Conservation (phyloP, 2,113 vertebrate species). For the Alaudala cheleensis region DNA sequence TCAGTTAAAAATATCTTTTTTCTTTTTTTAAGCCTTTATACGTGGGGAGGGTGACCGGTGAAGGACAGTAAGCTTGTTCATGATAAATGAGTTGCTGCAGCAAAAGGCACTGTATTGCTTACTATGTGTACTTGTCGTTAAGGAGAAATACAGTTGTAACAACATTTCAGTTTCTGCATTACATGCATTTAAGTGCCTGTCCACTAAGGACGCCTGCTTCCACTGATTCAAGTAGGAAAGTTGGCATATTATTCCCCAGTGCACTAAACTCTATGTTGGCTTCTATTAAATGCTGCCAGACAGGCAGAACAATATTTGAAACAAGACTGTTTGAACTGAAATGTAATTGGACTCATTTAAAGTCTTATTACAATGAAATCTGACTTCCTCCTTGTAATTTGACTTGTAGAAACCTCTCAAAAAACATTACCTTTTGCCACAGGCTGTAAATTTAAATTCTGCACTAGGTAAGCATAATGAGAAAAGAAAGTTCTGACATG, state of each 20-base stretch:
- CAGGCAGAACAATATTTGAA: conserved; percentile 67
- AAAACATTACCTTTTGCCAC: conserved; percentile 61
- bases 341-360: conserved; percentile 65
- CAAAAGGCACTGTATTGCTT: conserved; percentile 40
- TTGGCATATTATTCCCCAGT: conserved; percentile 64
- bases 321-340: conserved; percentile 63
- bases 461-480: conserved; percentile 49
- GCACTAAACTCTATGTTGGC: conserved; percentile 39
- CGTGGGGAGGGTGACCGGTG: not conserved
- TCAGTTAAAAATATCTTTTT: not conserved
- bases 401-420: conserved; percentile 55
- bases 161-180: conserved; percentile 66
- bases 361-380: conserved; percentile 63
- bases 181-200: conserved; percentile 60
- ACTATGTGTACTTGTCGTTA: conserved; percentile 25
- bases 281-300: conserved; percentile 62
- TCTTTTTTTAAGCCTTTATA: not conserved
- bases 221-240: conserved; percentile 26
- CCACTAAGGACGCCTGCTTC: conserved; percentile 30
- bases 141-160: conserved; percentile 59
- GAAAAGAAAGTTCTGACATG: conserved; percentile 57
- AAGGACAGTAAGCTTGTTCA: conserved; percentile 55
- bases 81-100: conserved; percentile 52
- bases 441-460: conserved; percentile 67
- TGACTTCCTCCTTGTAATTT: conserved; percentile 59